Percentiles rank a stretch among this genome's conserved stretches.
Conservation (phyloP, 2,797 vertebrate genomes). For the Tadarida brasiliensis region DNA sequence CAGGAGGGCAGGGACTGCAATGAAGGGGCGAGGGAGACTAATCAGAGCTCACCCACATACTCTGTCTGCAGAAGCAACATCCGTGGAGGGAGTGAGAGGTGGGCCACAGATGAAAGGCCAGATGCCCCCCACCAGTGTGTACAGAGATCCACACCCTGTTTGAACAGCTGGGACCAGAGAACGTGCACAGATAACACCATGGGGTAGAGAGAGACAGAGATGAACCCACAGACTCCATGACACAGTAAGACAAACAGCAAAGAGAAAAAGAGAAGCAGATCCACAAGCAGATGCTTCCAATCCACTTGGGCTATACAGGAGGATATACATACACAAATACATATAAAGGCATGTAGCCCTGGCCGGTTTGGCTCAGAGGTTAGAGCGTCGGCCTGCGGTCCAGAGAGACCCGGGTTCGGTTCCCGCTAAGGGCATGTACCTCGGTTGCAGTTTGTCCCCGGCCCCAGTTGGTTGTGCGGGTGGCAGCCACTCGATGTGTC, state of each 20-base stretch:
- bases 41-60: slow-evolving; percentile 19
- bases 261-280: not conserved
- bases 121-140: not conserved
- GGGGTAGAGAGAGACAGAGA: not conserved
- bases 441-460: too few relatives aligned
- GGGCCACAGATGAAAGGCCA: not conserved
- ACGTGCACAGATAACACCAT: not conserved
- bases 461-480: too few relatives aligned
- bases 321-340: not conserved
- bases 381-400: too few relatives aligned
- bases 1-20: not conserved
- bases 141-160: slow-evolving; percentile 20
- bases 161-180: slow-evolving; percentile 60
- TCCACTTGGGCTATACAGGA: not conserved
- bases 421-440: too few relatives aligned
- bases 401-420: too few relatives aligned
- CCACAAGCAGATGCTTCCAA: not conserved
- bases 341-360: not conserved
- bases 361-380: not conserved
- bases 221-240: not conserved
- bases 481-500: too few relatives aligned
- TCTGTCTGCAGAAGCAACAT: not conserved
- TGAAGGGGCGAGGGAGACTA: not conserved
- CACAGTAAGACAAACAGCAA: not conserved
- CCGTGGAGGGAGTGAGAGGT: not conserved